A percentile compares a stretch with the other conserved stretches of the same genome.
These are phyloP conservation scores for Potamilus streckersoni DNA, from an alignment of 1,140 invertebrate species.

Conservation along the genomic window DNA sequence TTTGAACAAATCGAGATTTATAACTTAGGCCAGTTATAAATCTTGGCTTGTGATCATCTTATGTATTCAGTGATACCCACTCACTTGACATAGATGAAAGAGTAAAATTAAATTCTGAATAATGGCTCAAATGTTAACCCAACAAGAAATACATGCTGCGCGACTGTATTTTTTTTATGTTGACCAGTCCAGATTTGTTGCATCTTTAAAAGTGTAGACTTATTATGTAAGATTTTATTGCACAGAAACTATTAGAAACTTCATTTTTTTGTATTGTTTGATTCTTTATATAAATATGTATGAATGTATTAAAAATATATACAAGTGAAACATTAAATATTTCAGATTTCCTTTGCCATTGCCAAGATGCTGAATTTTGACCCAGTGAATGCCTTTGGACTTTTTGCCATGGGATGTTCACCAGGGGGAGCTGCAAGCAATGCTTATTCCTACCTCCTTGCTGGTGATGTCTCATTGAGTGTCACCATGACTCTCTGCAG, in stretches of 20 bases:
- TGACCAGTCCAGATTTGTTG: too few species aligned
- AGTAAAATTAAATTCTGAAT: too few species aligned
- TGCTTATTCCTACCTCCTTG: constrained; percentile 70
- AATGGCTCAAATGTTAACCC: too few species aligned
- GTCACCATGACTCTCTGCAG: constrained; percentile 68
- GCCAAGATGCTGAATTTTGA: constrained; percentile 45
- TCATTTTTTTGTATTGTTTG: neutral
- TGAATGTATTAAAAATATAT: too few species aligned
- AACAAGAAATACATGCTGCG: too few species aligned
- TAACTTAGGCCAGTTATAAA: too few species aligned
- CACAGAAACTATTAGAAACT: neutral
- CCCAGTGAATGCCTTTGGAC: constrained; percentile 61
- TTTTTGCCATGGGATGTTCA: constrained; percentile 69
- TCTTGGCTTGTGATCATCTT: too few species aligned
- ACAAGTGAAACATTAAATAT: constrained; percentile 8
- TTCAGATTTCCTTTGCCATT: constrained; percentile 51
- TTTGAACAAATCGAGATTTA: too few species aligned
- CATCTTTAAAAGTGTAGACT: too few species aligned
- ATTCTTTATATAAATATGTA: neutral
- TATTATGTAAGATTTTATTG: neutral
- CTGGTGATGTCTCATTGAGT: constrained; percentile 70
- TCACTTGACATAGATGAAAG: too few species aligned
- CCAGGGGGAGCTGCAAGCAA: constrained; percentile 71
- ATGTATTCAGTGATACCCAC: too few species aligned
- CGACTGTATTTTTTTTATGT: too few species aligned